Evolutionary conservation across 2,797 vertebrate species (phyloP).

Genomic region (Anolis apletophallus): DNA sequence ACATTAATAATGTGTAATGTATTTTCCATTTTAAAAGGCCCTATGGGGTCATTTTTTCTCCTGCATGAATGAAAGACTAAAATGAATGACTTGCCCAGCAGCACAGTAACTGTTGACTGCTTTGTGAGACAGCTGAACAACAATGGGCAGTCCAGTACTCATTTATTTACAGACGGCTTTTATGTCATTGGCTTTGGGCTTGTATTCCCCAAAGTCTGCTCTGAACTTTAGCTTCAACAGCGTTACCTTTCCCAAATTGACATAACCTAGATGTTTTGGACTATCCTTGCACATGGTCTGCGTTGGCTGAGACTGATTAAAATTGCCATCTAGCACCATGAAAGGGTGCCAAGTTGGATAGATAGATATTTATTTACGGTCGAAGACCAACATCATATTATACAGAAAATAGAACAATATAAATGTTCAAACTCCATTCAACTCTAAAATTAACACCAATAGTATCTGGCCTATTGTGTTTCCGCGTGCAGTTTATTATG

Average conservation of each 20-base stretch:
- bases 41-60: constrained; percentile 42
- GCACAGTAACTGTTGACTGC: constrained; percentile 43
- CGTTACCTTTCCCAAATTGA: background rate
- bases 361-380: too few relatives aligned
- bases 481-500: too few relatives aligned
- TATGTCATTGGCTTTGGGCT: background rate
- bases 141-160: constrained; percentile 44
- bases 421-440: too few relatives aligned
- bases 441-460: too few relatives aligned
- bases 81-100: constrained; percentile 55
- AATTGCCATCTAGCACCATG: background rate
- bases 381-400: too few relatives aligned
- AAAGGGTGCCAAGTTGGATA: background rate
- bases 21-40: constrained; percentile 27
- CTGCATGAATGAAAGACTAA: constrained; percentile 51
- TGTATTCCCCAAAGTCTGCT: background rate
- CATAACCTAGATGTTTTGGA: background rate
- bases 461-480: too few relatives aligned
- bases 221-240: background rate
- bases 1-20: constrained; percentile 43
- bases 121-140: constrained; percentile 63
- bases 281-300: too few relatives aligned
- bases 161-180: background rate
- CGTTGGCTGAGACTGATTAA: background rate
- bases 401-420: too few relatives aligned